Evolutionary conservation across 1,140 invertebrate genomes (phyloP), one percentile per base, ranked within the genome.

Genomic region (Calosoma granatense): DNA sequence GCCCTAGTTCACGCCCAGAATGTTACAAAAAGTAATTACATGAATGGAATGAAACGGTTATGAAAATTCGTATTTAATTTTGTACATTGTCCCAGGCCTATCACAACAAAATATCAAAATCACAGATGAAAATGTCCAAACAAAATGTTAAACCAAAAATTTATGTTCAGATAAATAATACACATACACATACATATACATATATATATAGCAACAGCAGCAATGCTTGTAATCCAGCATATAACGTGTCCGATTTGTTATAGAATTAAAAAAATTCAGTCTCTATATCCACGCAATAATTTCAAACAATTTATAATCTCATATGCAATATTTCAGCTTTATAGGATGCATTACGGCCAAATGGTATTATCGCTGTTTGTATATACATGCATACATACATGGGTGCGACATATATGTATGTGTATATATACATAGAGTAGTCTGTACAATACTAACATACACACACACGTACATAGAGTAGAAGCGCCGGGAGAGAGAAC

Each of bases 281-380:
- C 41, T 47, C 41, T 47, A 47, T 47, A 47, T 47, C 41, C 41
- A 47, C 41, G 41, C 41, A 47, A 47, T 47, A 47, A 47, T 47
- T 47, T 47, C 41, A 47, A 47, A 47, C 41, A 47, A 47, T 47
- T 47, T 47, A 47, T 47, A 47, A 47, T 47, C 41, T 47, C 41
- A 47, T 47, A 47, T 47, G 41, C 41, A 47, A 47, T 47, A 47
- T 47, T 47, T 47, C 41, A 47, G 41, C 17, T 47, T 47, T 47
- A 47, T 47, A 47, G 41, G 41, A 47, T 47, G 41, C 41, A 47
- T 47, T 47, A 47, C 41, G 41, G 41, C 9, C 41, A 47, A 47
- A 47, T 17, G 41, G 41, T 47, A 47, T 47, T 47, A 47, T 47
- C 41, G 41, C 41, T 47, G 41, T 47, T 47, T 47, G 41, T 47